phyloP scores from a whole-genome alignment of 2,113 vertebrate species.

The Seriola rivoliana region DNA sequence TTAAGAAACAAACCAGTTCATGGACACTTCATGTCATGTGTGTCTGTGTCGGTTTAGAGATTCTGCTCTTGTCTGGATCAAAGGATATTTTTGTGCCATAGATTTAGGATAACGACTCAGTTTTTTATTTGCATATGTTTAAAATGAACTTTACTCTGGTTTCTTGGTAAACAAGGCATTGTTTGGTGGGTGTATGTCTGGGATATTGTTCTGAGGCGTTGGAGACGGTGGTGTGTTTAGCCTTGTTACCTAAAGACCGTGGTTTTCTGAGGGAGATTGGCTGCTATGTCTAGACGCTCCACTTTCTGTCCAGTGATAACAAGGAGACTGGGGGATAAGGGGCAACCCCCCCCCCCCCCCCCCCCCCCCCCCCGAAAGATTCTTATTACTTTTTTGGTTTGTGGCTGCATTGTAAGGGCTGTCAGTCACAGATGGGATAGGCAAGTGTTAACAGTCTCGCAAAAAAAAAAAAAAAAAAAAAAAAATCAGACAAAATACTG shows the following conservation, averaged over 20 bases:
- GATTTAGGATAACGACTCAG: background rate
- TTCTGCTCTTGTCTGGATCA: slow-evolving; percentile 50
- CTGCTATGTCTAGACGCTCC: slow-evolving; percentile 75
- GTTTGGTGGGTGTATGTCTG: slow-evolving; percentile 61
- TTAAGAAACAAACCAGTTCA: slow-evolving; percentile 11
- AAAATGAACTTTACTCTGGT: slow-evolving; percentile 22
- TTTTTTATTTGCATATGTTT: slow-evolving; percentile 10
- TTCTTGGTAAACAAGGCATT: background rate
- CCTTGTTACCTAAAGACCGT: slow-evolving; percentile 45
- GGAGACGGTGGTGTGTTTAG: slow-evolving; percentile 50
- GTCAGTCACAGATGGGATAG: slow-evolving; percentile 74
- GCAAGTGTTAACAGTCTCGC: slow-evolving; percentile 75
- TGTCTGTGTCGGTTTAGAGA: slow-evolving; percentile 55
- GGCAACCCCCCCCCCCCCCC: slow-evolving; percentile 27
- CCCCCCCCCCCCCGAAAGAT: slow-evolving; percentile 33
- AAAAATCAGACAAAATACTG: slow-evolving; percentile 79
- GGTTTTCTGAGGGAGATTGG: slow-evolving; percentile 68
- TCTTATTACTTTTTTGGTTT: slow-evolving; percentile 68
- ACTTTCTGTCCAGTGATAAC: slow-evolving; percentile 71
- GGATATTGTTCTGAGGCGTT: slow-evolving; percentile 56
- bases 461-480: slow-evolving; percentile 34
- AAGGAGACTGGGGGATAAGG: slow-evolving; percentile 66
- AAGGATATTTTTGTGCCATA: background rate
- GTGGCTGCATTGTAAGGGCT: slow-evolving; percentile 65
- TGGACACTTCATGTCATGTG: slow-evolving; percentile 48